A percentile compares a stretch with the other conserved stretches of the same genome.
Evolutionary conservation across 2,113 vertebrate species (phyloP).

Genomic region (Micronycteris hirsuta): DNA sequence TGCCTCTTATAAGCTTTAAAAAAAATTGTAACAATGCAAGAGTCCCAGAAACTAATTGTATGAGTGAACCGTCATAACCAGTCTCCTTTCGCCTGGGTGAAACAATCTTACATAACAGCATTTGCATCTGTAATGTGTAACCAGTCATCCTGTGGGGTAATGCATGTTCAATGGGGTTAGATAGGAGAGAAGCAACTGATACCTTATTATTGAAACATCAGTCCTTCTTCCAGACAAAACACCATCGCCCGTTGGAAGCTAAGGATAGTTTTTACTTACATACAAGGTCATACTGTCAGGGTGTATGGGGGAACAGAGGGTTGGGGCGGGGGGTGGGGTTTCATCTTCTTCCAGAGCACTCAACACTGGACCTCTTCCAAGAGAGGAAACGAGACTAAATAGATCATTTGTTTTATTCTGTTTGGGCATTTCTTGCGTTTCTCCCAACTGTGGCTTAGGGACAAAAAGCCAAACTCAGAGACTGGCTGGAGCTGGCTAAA

Average conservation of each 20-base stretch:
- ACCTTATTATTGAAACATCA: conserved; percentile 34
- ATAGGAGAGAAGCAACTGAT: neutral
- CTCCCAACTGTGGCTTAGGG: conserved; percentile 64
- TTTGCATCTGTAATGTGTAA: conserved; percentile 42
- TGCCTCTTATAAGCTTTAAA: conserved; percentile 36
- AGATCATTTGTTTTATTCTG: conserved; percentile 76
- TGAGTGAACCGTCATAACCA: conserved; percentile 9
- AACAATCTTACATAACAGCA: conserved; percentile 36
- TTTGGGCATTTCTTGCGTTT: conserved; percentile 72
- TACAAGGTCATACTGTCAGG: conserved; percentile 67
- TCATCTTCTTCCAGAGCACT: conserved; percentile 65
- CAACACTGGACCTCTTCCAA: conserved; percentile 67
- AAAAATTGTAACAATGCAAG: neutral
- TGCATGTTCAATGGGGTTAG: conserved; percentile 31
- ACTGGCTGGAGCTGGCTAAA: conserved; percentile 52
- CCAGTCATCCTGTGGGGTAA: neutral
- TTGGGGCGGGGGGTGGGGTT: neutral
- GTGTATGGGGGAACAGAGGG: neutral
- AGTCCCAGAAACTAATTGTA: conserved; percentile 38
- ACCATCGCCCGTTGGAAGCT: conserved; percentile 1
- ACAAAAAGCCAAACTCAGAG: conserved; percentile 74
- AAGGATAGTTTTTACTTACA: conserved; percentile 51
- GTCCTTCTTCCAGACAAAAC: conserved; percentile 64
- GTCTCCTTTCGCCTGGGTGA: conserved; percentile 1
- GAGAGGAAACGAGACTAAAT: conserved; percentile 74